phyloP scores from a whole-genome alignment of 53 echinoderm and acorn worm genomes.

The Echinarachnius parma region DNA sequence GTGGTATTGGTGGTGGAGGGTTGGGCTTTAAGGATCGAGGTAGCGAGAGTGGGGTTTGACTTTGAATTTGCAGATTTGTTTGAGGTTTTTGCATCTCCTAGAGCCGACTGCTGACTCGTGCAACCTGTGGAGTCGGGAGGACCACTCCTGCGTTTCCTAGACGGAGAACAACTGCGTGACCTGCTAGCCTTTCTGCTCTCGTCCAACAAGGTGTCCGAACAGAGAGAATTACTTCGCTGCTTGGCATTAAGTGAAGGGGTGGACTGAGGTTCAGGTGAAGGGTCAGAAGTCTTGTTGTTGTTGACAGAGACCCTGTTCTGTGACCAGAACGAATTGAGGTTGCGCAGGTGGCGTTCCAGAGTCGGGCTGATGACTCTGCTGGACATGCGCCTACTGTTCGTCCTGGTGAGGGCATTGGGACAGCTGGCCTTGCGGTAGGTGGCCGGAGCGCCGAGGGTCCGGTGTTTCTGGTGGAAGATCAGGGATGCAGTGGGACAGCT shows the following conservation, averaged over 20 bases:
- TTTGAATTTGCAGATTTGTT: too few relatives aligned
- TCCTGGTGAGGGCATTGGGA: neutral
- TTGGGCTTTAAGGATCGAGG: neutral
- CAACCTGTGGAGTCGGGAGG: neutral
- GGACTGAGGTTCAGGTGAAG: too few relatives aligned
- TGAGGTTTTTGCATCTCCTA: neutral
- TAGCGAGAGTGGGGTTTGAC: neutral
- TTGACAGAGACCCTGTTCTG: slow-evolving; percentile 24
- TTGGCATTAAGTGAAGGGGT: neutral
- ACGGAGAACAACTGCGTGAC: slow-evolving; percentile 35
- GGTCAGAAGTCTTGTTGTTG: neutral
- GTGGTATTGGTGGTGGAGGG: slow-evolving; percentile 8
- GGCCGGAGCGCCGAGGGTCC: neutral
- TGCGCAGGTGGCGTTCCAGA: slow-evolving; percentile 34
- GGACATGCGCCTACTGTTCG: slow-evolving; percentile 5
- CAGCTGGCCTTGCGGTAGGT: slow-evolving; percentile 25
- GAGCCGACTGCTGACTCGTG: neutral
- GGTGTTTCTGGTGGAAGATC: slow-evolving; percentile 26
- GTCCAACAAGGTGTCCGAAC: neutral
- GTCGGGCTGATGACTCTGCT: slow-evolving; percentile 39
- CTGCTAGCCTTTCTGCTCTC: slow-evolving; percentile 1
- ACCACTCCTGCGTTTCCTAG: slow-evolving; percentile 10
- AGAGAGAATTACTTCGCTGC: slow-evolving; percentile 8
- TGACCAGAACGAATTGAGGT: slow-evolving; percentile 40
- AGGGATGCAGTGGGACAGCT: slow-evolving; percentile 41